These are phyloP conservation scores for Periophthalmus modestus DNA, from an alignment of 2,113 vertebrate genomes.

Conservation along the genomic window DNA sequence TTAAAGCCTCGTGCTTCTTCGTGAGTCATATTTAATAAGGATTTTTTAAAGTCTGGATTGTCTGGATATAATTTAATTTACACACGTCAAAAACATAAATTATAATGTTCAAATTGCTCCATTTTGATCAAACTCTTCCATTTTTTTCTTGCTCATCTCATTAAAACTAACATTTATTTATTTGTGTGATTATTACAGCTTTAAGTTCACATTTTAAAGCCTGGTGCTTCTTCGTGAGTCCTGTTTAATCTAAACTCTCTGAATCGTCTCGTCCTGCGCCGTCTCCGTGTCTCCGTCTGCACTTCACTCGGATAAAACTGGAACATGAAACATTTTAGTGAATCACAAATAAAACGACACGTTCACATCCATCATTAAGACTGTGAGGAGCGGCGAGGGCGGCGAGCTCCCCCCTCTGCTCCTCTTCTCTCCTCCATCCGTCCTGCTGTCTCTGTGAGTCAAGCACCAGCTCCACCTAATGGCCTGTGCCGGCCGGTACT, in stretches of 20 bases:
- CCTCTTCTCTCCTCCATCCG: constrained; percentile 27
- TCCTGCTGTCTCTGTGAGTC: constrained; percentile 48
- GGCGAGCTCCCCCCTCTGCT: constrained; percentile 29
- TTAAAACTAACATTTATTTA: no score
- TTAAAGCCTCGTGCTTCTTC: no score
- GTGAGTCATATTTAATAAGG: no score
- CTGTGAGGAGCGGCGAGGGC: constrained; percentile 29
- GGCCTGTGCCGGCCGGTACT: constrained; percentile 69
- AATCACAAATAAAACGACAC: constrained; percentile 18
- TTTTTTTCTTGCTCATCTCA: no score
- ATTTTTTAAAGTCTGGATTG: no score
- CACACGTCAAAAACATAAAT: background rate
- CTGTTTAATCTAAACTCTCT: background rate
- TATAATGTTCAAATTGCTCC: background rate
- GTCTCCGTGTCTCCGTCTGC: background rate
- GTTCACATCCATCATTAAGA: constrained; percentile 19
- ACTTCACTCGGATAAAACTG: constrained; percentile 11
- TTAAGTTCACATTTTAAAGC: no score
- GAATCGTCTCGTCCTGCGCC: background rate
- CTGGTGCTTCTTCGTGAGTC: no score
- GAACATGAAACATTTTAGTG: background rate
- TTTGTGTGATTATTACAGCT: no score
- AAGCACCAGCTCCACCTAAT: constrained; percentile 75
- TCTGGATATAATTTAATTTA: no score
- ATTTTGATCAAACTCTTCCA: no score